Evolutionary conservation across 2,113 vertebrate species (phyloP), one percentile per base, ranked within the genome.

Genomic region (Lampris incognitus): DNA sequence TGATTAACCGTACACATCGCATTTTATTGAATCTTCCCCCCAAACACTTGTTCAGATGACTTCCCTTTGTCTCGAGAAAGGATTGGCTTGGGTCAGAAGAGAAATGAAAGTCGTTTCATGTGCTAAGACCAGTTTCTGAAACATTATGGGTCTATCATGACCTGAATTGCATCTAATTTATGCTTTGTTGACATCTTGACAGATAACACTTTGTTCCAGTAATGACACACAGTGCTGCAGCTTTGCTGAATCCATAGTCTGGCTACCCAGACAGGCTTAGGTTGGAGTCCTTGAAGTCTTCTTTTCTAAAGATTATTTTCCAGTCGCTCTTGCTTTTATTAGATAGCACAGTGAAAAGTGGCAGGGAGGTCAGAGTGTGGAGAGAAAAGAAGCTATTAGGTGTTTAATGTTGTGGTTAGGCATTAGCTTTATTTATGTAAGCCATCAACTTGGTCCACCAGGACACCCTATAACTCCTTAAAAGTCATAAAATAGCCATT

Each of bases 1-100:
- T 77, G 57, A 85, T 89, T 86, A 76, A 82, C 77, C 80, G 74
- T 86, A 82, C 59, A 39, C 24, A 63, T 38, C 37, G 71, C 68
- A 9, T 85, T 61, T 86, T 80, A 89, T 82, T 82, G 60, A 86
- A 88, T 85, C 66, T 24, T 67, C 59, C 4, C 1, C 40, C 51
- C 61, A 46, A 49, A 72, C 71, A 83, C 69, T 49, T 42, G 63
- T 76, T 69, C 57, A 57, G 60, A 55, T 56, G 84, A 84, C 59
- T 65, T 77, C 75, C 4, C 24, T 59, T 64, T 78, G 69, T 84
- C 81, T 85, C 73, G 38, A 75, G 56, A 24, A 82, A 55, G 72
- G 75, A 86, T 86, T 81, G 74, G 74, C 41, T 81, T 78, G 74
- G 59, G 81, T 70, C 81, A 69, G 72, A 71, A 64, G 66, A 41